phyloP scores from a whole-genome alignment of 2,797 vertebrate genomes.

The Naso thynnoides region DNA sequence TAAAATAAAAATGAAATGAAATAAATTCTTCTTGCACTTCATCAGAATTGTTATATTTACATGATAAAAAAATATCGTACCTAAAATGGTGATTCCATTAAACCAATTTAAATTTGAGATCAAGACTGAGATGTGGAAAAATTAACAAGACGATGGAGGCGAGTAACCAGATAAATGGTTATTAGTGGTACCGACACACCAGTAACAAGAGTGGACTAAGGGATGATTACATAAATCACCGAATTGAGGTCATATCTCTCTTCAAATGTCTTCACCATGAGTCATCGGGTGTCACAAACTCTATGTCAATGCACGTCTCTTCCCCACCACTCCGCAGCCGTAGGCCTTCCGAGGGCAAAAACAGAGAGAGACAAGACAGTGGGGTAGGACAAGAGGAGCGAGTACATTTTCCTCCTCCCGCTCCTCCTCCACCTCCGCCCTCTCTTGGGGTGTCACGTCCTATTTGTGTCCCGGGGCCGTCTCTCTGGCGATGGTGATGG shows the following conservation, averaged over 20 bases:
- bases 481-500: constrained; percentile 69
- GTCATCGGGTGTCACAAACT: constrained; percentile 78
- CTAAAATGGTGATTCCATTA: constrained; percentile 6
- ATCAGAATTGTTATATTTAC: not conserved
- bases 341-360: constrained; percentile 61
- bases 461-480: constrained; percentile 80
- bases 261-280: constrained; percentile 76
- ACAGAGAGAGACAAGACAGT: constrained; percentile 54
- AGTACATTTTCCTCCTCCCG: constrained; percentile 43
- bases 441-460: constrained; percentile 79
- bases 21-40: not conserved
- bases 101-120: constrained; percentile 10
- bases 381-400: constrained; percentile 56
- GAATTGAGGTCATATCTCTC: constrained; percentile 72
- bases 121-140: not conserved
- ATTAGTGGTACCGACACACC: constrained; percentile 16
- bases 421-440: constrained; percentile 62
- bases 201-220: constrained; percentile 34
- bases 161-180: not conserved
- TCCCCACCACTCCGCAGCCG: constrained; percentile 61
- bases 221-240: constrained; percentile 72
- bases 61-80: not conserved
- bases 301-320: constrained; percentile 61
- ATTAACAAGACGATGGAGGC: not conserved
- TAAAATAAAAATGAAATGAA: not conserved